phyloP scores from a whole-genome alignment of 2,888 invertebrate species.

The Smittia sp. region DNA sequence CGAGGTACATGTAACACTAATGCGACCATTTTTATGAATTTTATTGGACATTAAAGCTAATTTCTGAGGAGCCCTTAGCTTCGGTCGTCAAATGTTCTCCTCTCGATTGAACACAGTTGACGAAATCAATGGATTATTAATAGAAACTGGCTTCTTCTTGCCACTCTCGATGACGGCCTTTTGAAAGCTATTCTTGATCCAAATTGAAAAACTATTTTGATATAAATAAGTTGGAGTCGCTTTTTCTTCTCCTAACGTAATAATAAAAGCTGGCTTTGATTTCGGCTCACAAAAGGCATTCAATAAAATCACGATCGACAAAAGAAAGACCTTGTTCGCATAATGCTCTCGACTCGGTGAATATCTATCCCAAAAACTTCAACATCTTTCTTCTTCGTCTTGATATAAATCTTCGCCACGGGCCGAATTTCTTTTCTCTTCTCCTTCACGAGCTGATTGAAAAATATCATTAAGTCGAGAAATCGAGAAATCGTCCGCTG shows the following conservation, averaged over 20 bases:
- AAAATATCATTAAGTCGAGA: slow-evolving; percentile 24
- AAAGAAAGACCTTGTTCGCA: slow-evolving; percentile 23
- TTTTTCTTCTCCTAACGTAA: not conserved
- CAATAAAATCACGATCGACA: slow-evolving; percentile 23
- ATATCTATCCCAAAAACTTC: not conserved
- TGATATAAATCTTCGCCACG: slow-evolving; percentile 22
- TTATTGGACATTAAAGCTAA: slow-evolving; percentile 7
- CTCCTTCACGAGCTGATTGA: not conserved
- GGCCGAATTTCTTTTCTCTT: slow-evolving; percentile 20
- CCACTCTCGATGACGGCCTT: not conserved
- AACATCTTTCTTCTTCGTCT: not conserved
- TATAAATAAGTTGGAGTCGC: not conserved
- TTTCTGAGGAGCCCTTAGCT: not conserved
- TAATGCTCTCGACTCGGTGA: not conserved
- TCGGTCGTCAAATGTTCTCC: not conserved
- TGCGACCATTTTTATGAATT: slow-evolving; percentile 3
- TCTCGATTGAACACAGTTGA: not conserved
- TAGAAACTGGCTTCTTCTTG: not conserved
- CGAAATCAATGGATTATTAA: not conserved
- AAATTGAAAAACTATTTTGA: slow-evolving; percentile 5
- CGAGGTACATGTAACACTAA: not conserved
- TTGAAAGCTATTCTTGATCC: not conserved
- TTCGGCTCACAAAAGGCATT: not conserved
- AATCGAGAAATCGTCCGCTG: slow-evolving; percentile 20
- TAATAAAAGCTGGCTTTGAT: not conserved